phyloP scores from a whole-genome alignment of 1,140 invertebrate species.

The Zaprionus vittiger region DNA sequence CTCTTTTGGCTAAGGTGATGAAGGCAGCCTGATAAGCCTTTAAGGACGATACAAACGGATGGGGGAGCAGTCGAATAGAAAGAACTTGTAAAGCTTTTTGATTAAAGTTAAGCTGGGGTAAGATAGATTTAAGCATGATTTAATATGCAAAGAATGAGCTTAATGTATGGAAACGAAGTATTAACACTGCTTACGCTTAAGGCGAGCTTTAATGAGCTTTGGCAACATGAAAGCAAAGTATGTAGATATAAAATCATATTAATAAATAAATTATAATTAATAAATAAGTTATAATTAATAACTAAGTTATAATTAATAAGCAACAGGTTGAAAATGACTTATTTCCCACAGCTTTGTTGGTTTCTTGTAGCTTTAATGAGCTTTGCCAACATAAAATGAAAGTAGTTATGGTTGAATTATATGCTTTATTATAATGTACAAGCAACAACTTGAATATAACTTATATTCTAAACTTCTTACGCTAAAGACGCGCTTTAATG shows the following conservation, averaged over 20 bases:
- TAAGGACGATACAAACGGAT: constrained; percentile 1
- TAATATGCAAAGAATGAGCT: background rate
- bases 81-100: background rate
- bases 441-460: no score
- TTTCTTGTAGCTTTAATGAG: background rate
- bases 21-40: constrained; percentile 21
- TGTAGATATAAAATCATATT: no score
- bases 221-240: no score
- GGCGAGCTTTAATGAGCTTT: constrained; percentile 2
- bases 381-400: background rate
- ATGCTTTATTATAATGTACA: no score
- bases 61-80: background rate
- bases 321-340: no score
- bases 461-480: no score
- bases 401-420: no score
- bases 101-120: background rate
- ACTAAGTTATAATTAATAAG: no score
- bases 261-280: no score
- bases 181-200: background rate
- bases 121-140: background rate
- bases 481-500: background rate
- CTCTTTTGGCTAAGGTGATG: constrained; percentile 17
- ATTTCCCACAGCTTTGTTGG: no score
- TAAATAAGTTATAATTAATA: no score
- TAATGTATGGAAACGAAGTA: background rate